Conservation (phyloP, 1,140 invertebrate species). For the Apis cerana region DNA sequence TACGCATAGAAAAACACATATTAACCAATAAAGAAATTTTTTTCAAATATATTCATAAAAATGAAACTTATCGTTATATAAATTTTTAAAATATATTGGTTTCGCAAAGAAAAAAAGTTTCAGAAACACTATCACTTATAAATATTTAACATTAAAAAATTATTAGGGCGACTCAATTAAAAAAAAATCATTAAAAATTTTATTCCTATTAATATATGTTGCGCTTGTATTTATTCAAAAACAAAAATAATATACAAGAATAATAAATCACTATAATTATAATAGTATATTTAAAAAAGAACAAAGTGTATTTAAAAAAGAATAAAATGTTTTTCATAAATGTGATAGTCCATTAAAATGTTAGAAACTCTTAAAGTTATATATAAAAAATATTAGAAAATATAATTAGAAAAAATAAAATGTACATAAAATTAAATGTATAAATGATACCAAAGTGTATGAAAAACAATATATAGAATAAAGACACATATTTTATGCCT, state of each 20-base stretch:
- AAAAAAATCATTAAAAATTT: slow-evolving; percentile 17
- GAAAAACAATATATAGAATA: slow-evolving; percentile 70
- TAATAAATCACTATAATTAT: slow-evolving; percentile 17
- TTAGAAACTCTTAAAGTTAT: slow-evolving; percentile 55
- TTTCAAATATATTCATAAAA: neutral
- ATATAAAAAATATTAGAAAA: slow-evolving; percentile 31
- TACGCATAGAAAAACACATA: neutral
- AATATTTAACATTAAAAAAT: slow-evolving; percentile 31
- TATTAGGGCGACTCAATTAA: slow-evolving; percentile 14
- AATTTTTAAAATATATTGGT: slow-evolving; percentile 1
- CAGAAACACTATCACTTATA: slow-evolving; percentile 33
- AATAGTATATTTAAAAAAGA: slow-evolving; percentile 45
- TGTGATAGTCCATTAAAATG: slow-evolving; percentile 75
- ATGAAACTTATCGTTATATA: neutral
- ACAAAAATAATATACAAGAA: slow-evolving; percentile 12
- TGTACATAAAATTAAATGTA: slow-evolving; percentile 66
- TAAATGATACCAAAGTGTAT: slow-evolving; percentile 77
- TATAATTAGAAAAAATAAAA: slow-evolving; percentile 20
- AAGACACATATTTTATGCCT: slow-evolving; percentile 72
- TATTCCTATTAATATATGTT: slow-evolving; percentile 38
- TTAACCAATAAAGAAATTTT: neutral
- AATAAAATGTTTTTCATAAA: slow-evolving; percentile 67
- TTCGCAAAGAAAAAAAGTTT: slow-evolving; percentile 39
- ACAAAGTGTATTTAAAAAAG: slow-evolving; percentile 40
- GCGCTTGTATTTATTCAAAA: slow-evolving; percentile 31